A percentile compares a stretch with the other conserved stretches of the same genome.
Conservation (phyloP, 2,888 invertebrate species). For the Orthosia gracilis region DNA sequence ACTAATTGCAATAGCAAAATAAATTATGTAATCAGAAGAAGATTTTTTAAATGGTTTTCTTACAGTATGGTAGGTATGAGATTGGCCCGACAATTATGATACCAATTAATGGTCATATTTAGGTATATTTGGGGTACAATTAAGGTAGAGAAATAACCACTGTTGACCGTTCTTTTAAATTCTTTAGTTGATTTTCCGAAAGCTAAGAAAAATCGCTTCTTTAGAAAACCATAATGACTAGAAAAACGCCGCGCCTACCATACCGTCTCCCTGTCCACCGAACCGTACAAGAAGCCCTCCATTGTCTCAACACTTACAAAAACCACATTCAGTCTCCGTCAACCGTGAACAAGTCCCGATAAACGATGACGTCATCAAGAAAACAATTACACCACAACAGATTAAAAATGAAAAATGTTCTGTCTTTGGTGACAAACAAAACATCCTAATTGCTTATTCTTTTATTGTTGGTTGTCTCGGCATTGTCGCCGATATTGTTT, state of each 20-base stretch:
- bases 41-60: not conserved
- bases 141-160: not conserved
- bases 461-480: slow-evolving; percentile 72
- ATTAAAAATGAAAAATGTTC: slow-evolving; percentile 81
- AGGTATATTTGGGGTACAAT: too few species aligned
- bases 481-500: slow-evolving; percentile 77
- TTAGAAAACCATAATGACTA: slow-evolving; percentile 2
- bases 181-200: not conserved
- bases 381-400: slow-evolving; percentile 75
- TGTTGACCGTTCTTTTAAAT: not conserved
- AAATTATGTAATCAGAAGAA: not conserved
- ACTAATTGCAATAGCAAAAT: not conserved
- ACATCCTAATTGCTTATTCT: slow-evolving; percentile 81
- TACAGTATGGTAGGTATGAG: too few species aligned
- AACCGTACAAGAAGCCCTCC: slow-evolving; percentile 17
- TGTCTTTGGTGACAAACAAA: slow-evolving; percentile 76
- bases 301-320: slow-evolving; percentile 52
- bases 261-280: not conserved
- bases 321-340: slow-evolving; percentile 61
- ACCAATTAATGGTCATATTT: not conserved
- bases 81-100: not conserved
- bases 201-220: not conserved
- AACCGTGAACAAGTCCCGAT: slow-evolving; percentile 72
- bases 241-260: not conserved
- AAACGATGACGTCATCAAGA: slow-evolving; percentile 72